Conservation (phyloP, 1,140 invertebrate species). For the Stratiolaelaps scimitus region DNA sequence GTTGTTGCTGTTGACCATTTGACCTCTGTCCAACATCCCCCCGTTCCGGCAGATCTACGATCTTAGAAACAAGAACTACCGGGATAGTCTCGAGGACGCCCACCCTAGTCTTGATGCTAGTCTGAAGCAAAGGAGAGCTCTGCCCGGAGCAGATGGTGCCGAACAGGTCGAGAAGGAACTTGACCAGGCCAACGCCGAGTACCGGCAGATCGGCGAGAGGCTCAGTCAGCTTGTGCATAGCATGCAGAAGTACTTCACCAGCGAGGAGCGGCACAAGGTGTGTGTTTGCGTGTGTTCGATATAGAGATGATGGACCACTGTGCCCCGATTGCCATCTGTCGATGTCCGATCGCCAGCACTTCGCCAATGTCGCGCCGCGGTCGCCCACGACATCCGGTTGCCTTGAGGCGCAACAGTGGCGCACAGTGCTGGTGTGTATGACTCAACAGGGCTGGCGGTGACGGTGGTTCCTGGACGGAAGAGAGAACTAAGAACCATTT, state of each 20-base stretch:
- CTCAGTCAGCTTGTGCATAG: slow-evolving; percentile 17
- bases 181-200: slow-evolving; percentile 68
- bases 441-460: too few species aligned
- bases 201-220: slow-evolving; percentile 43
- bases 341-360: too few species aligned
- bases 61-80: slow-evolving; percentile 68
- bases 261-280: slow-evolving; percentile 27
- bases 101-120: slow-evolving; percentile 62
- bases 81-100: slow-evolving; percentile 69
- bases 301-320: too few species aligned
- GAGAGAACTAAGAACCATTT: too few species aligned
- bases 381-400: too few species aligned
- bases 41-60: slow-evolving; percentile 69
- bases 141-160: slow-evolving; percentile 46
- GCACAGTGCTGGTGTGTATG: too few species aligned
- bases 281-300: background rate
- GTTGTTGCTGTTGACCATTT: too few species aligned
- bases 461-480: too few species aligned
- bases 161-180: slow-evolving; percentile 69
- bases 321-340: too few species aligned
- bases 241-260: slow-evolving; percentile 28
- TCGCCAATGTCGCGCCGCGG: too few species aligned
- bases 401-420: too few species aligned
- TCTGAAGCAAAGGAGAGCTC: slow-evolving; percentile 41
- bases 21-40: background rate